Evolutionary conservation across 92 coral and sea anemone genomes (phyloP), one percentile per base, ranked within the genome.

Genomic region (Palythoa heliodiscus): DNA sequence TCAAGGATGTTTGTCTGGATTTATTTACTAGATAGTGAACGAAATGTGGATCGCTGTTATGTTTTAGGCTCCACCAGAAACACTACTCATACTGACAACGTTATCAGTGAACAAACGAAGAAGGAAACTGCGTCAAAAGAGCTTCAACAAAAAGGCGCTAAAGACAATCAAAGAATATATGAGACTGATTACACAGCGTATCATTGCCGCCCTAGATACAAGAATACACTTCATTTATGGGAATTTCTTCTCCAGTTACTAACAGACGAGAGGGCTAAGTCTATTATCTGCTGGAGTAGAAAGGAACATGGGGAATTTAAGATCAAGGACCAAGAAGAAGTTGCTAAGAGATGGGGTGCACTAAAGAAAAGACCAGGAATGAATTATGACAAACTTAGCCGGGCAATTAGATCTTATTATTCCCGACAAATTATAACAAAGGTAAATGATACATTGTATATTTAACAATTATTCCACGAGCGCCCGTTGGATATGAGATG

Each of bases 341-440:
- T 80, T 13, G 84, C 84, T 47, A 80, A 66, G 63, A 66, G 84
- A 64, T 80, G 84, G 84, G 84, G 84, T 19, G 55, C 16, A 10
- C 39, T 80, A 12, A 80, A 64, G 43, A 70, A 80, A 40, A 80
- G 74, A 7, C 84, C 84, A 80, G 73, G 74, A 47, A 80, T 80
- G 84, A 80, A 48, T n/a, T 80, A 80, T 22, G 84, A 80, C 40
- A 80, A 80, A 63, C 73, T 80, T 5, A 80, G 84, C 55, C 61
- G 84, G n/a, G 84, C 84, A 22, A 80, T 80, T 14, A 80, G 84
- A 39, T 66, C 84, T 11, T 80, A 80, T 14, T 80, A 80, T 47
- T 50, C 63, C 20, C 50, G 58, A 54, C 61, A 66, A 80, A 80
- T 80, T 7, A 80, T 80, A 39, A 80, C 84, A 64, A 80, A 80